A percentile compares a stretch with the other conserved stretches of the same genome.
These are phyloP conservation scores for Hiodon tergisus DNA, from an alignment of 2,113 vertebrate species.

Conservation along the genomic window DNA sequence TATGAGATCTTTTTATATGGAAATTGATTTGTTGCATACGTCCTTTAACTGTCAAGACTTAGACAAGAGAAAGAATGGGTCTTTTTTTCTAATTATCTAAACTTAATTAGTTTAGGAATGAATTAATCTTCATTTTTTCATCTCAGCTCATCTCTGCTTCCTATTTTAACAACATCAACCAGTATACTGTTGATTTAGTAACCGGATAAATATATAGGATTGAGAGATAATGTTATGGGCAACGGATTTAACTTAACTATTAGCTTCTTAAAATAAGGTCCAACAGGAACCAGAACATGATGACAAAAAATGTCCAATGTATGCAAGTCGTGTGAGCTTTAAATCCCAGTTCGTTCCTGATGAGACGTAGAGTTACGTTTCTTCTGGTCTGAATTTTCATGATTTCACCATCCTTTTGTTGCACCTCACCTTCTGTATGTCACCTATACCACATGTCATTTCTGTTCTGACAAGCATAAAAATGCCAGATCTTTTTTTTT, in stretches of 20 bases:
- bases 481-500: too few relatives aligned
- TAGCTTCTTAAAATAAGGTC: not conserved
- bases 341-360: too few relatives aligned
- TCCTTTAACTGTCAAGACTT: not conserved
- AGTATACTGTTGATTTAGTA: conserved; percentile 13
- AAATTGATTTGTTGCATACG: not conserved
- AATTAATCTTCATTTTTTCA: not conserved
- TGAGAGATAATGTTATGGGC: conserved; percentile 1
- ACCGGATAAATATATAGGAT: not conserved
- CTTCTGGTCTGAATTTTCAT: too few relatives aligned
- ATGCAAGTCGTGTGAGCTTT: too few relatives aligned
- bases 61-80: not conserved
- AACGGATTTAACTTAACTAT: not conserved
- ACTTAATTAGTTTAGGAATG: not conserved
- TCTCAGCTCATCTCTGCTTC: conserved; percentile 1
- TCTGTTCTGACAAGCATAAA: too few relatives aligned
- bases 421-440: too few relatives aligned
- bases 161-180: not conserved
- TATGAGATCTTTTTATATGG: not conserved
- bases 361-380: too few relatives aligned
- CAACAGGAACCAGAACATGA: too few relatives aligned
- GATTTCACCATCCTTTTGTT: too few relatives aligned
- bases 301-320: too few relatives aligned
- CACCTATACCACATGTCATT: too few relatives aligned
- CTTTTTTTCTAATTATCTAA: not conserved